These are phyloP conservation scores for Eremophila alpestris DNA, from an alignment of 2,797 vertebrate genomes.

Conservation along the genomic window DNA sequence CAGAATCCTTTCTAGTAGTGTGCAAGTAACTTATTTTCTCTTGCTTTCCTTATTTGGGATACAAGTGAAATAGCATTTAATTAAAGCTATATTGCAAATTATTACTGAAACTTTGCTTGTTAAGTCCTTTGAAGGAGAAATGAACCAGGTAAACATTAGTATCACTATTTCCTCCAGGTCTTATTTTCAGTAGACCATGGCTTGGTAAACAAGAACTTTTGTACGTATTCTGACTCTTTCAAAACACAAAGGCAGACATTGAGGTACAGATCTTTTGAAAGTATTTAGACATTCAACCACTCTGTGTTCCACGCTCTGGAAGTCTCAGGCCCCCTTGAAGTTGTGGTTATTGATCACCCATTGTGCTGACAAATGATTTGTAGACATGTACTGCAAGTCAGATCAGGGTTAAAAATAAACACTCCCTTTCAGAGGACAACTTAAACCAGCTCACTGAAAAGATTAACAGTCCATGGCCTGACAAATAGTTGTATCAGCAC, in stretches of 20 bases:
- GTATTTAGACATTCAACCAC: not conserved
- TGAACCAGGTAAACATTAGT: not conserved
- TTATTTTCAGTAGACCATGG: not conserved
- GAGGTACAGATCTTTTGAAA: not conserved
- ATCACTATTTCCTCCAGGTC: not conserved
- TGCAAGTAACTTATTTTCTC: not conserved
- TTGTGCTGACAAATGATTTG: slow-evolving; percentile 19
- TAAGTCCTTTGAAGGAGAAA: not conserved
- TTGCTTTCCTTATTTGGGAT: not conserved
- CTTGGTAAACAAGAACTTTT: not conserved
- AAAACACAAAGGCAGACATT: not conserved
- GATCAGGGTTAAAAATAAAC: slow-evolving; percentile 48
- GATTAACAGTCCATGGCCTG: not conserved
- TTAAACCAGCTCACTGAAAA: slow-evolving; percentile 28
- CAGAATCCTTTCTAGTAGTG: not conserved
- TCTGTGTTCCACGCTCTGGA: not conserved
- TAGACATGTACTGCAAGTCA: not conserved
- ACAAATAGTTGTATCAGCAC: slow-evolving; percentile 20
- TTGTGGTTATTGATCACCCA: not conserved
- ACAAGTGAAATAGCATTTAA: not conserved
- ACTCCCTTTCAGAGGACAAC: not conserved
- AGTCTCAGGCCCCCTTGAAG: not conserved
- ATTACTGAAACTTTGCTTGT: not conserved
- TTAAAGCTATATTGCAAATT: not conserved
- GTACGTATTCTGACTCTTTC: not conserved